Evolutionary conservation across 2,113 vertebrate genomes (phyloP), one percentile per base, ranked within the genome.

Genomic region (Myrmophylax atrothorax): DNA sequence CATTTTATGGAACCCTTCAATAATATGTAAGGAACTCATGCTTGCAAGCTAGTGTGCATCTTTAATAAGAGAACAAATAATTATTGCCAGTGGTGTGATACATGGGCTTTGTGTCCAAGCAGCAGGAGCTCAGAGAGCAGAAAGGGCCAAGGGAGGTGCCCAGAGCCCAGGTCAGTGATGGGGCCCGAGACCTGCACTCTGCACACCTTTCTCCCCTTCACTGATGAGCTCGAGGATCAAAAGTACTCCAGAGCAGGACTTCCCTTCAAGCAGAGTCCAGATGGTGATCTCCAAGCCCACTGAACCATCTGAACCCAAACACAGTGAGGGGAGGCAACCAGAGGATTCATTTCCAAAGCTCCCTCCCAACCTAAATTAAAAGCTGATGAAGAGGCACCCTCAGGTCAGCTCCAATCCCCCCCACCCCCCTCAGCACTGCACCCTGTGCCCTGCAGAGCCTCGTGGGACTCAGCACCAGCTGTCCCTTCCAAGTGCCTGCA

Each of bases 191-290:
- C 14, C 22, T 7, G 1, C 38, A 3, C 31, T 29, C 19, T 6
- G 7, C 46, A 35, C 49, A 31, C 24, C 46, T 5, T 53, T 12
- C 37, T 69, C 15, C 31, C 3, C 26, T 47, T 58, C 50, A 20
- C 3, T 3, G 14, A 59, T 6, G 70, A 49, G 31, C 56, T 44
- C 0, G 0, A n/a, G 16, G 4, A 8, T 3, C 17, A 37, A 29
- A 33, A 18, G 18, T 8, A 18, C 40, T 85, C 50, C 29, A 1
- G 4, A 55, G 59, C 7, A 10, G 2, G 38, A 18, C 37, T 66
- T 16, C 46, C 47, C 49, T 26, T 56, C 29, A 13, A 5, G n/a
- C 2, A 31, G 15, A 29, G 40, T 12, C 16, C 49, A 73, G 19
- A 10, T 17, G n/a, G 3, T 3, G 25, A 20, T 28, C 50, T 33